A percentile compares a stretch with the other conserved stretches of the same genome.
These are phyloP conservation scores for Aptenodytes patagonicus DNA, from an alignment of 2,113 vertebrate genomes.

Conservation along the genomic window DNA sequence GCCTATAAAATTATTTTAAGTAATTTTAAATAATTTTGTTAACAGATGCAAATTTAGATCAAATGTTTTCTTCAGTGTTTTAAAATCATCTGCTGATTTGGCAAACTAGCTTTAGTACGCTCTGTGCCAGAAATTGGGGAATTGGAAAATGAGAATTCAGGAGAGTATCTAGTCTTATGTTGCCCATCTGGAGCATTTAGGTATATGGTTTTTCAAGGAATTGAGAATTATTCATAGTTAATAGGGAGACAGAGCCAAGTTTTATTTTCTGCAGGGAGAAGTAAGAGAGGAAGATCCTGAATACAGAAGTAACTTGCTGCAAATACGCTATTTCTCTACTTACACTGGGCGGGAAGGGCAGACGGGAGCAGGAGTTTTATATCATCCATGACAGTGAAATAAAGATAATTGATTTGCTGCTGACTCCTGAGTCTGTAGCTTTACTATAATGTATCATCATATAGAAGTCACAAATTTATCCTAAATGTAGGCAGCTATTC, in stretches of 20 bases:
- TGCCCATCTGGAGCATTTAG: background rate
- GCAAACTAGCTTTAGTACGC: background rate
- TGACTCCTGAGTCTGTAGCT: background rate
- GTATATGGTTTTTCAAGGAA: background rate
- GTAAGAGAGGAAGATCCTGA: background rate
- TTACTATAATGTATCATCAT: background rate
- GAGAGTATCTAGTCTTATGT: background rate
- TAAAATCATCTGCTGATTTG: conserved; percentile 8
- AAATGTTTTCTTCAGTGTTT: background rate
- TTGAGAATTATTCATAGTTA: background rate
- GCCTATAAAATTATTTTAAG: background rate
- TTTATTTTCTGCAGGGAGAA: background rate
- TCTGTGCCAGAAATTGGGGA: background rate
- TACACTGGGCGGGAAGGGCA: background rate
- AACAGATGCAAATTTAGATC: background rate
- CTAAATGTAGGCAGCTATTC: background rate
- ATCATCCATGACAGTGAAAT: background rate
- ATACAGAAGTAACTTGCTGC: background rate
- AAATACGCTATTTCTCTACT: background rate
- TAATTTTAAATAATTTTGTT: background rate
- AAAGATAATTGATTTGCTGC: background rate
- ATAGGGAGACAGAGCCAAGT: background rate
- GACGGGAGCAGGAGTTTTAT: background rate
- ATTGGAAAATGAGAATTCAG: background rate
- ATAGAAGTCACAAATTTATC: background rate